phyloP scores from a whole-genome alignment of 2,113 vertebrate genomes.

The Oreochromis tanganicae region DNA sequence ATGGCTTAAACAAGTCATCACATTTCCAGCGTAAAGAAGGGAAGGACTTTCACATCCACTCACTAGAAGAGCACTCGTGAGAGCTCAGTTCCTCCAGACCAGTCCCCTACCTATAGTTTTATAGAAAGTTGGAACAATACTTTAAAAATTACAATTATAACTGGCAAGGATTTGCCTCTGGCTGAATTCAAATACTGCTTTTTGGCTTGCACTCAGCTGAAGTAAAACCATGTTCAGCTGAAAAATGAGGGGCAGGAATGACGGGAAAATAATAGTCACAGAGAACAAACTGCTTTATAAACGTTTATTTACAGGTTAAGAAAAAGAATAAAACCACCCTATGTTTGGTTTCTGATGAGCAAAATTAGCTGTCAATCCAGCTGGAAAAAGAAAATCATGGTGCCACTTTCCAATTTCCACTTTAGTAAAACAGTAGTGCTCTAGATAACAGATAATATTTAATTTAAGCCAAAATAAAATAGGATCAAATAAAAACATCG shows the following conservation, averaged over 20 bases:
- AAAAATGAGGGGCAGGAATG: background rate
- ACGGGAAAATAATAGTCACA: background rate
- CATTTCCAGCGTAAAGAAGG: background rate
- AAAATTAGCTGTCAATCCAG: constrained; percentile 28
- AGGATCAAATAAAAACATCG: background rate
- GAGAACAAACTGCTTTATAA: background rate
- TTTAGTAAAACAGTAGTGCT: background rate
- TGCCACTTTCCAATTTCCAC: background rate
- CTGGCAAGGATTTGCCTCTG: background rate
- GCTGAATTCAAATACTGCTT: background rate
- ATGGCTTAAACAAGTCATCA: constrained; percentile 32
- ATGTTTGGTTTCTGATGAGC: background rate
- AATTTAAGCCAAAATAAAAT: background rate
- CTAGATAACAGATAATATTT: background rate
- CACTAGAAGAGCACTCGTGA: background rate
- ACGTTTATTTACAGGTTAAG: constrained; percentile 54
- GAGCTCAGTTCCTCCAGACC: background rate
- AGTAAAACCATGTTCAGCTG: background rate
- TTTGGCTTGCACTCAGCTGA: background rate
- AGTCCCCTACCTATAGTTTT: background rate
- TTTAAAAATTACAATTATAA: background rate
- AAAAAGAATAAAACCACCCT: background rate
- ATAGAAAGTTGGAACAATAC: background rate
- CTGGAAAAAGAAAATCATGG: background rate
- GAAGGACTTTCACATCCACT: background rate